phyloP scores from a whole-genome alignment of 2,797 vertebrate genomes.

The Melanotaenia parkinsoni region DNA sequence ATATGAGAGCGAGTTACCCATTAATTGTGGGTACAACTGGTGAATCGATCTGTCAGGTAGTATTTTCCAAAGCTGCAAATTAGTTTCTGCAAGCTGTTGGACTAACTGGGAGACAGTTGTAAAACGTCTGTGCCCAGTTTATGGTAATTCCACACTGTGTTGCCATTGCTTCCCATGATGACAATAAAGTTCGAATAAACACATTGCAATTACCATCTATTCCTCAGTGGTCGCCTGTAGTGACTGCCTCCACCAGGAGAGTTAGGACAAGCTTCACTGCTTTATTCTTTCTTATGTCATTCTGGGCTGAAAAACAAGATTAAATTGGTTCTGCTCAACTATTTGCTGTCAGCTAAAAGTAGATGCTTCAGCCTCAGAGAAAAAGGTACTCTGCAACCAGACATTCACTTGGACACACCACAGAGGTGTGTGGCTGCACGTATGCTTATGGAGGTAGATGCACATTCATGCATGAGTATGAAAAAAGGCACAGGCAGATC shows the following conservation, averaged over 20 bases:
- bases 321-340: conserved; percentile 81
- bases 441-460: conserved; percentile 15
- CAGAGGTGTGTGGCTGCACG: conserved; percentile 21
- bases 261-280: conserved; percentile 72
- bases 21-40: conserved; percentile 75
- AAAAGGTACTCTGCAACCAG: conserved; percentile 62
- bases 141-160: conserved; percentile 63
- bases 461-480: conserved; percentile 31
- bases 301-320: conserved; percentile 75
- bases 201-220: conserved; percentile 76
- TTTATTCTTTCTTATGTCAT: conserved; percentile 75
- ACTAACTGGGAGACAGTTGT: conserved; percentile 45
- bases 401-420: conserved; percentile 55
- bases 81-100: conserved; percentile 68
- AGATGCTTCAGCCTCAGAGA: conserved; percentile 70
- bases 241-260: conserved; percentile 66
- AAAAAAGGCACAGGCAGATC: conserved; percentile 37
- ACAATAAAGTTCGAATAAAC: conserved; percentile 77
- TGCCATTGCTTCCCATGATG: conserved; percentile 65
- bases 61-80: conserved; percentile 75
- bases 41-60: conserved; percentile 79
- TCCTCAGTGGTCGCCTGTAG: conserved; percentile 59
- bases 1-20: conserved; percentile 57
- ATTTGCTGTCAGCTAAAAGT: conserved; percentile 79
- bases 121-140: conserved; percentile 34